These are phyloP conservation scores for Enteromius afrohamiltoni DNA, from an alignment of 2,797 vertebrate genomes.

Conservation along the genomic window DNA sequence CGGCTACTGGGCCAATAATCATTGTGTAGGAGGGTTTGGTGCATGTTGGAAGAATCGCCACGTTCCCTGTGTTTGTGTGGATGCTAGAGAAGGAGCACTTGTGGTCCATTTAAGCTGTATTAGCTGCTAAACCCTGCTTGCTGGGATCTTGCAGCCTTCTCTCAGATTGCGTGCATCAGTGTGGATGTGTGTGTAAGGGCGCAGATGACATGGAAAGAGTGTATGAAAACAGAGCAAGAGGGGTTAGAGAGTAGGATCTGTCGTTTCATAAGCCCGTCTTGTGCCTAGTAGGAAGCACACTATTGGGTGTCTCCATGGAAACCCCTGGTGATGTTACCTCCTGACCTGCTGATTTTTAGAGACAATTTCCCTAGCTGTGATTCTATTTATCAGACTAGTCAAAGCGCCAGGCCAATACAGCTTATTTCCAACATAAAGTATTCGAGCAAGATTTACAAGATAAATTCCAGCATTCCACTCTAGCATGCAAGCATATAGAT, in stretches of 20 bases:
- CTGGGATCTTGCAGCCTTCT: constrained; percentile 76
- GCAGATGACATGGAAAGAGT: constrained; percentile 33
- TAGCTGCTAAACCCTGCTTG: constrained; percentile 78
- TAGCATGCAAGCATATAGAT: constrained; percentile 21
- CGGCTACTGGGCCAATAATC: not conserved
- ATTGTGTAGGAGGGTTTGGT: constrained; percentile 69
- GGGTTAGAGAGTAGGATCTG: constrained; percentile 71
- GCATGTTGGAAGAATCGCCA: constrained; percentile 65
- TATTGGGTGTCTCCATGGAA: constrained; percentile 83
- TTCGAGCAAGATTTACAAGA: constrained; percentile 21
- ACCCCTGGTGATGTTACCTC: constrained; percentile 79
- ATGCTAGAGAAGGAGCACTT: constrained; percentile 54
- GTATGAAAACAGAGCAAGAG: constrained; percentile 32
- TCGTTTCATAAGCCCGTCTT: constrained; percentile 72
- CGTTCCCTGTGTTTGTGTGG: constrained; percentile 48
- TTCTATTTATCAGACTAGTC: constrained; percentile 71
- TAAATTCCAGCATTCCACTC: constrained; percentile 32
- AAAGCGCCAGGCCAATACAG: constrained; percentile 51
- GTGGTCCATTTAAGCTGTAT: constrained; percentile 80
- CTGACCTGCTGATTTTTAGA: constrained; percentile 80
- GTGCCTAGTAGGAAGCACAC: constrained; percentile 70
- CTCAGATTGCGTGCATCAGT: constrained; percentile 66
- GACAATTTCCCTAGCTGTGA: constrained; percentile 75
- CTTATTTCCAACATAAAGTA: constrained; percentile 7
- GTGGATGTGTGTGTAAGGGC: constrained; percentile 48